A percentile compares a stretch with the other conserved stretches of the same genome.
phyloP scores from a whole-genome alignment of 1,140 invertebrate species.

The Lineus longissimus region DNA sequence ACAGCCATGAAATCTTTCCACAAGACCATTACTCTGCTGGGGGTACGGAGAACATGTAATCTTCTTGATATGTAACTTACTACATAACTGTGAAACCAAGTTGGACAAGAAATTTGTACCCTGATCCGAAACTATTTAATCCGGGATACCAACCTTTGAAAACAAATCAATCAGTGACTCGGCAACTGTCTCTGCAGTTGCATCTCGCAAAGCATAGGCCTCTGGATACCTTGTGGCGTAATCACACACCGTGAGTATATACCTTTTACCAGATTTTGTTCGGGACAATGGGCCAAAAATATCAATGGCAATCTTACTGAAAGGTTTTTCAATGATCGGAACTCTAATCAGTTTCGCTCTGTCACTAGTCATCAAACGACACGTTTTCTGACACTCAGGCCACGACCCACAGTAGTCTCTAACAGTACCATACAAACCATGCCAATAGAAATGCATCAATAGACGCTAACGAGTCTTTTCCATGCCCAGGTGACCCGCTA shows the following conservation, averaged over 20 bases:
- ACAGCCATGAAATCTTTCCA: constrained; percentile 29
- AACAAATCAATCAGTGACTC: constrained; percentile 39
- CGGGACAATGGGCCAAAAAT: constrained; percentile 22
- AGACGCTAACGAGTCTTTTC: too few species aligned
- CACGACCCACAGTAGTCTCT: constrained; percentile 22
- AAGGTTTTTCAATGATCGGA: constrained; percentile 23
- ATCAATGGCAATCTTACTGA: constrained; percentile 27
- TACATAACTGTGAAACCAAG: constrained; percentile 23
- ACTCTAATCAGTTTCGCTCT: constrained; percentile 20
- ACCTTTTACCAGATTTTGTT: too few species aligned
- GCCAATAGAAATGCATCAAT: constrained; percentile 24
- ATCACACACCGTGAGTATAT: constrained; percentile 23
- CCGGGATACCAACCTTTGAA: constrained; percentile 47
- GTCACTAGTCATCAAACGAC: constrained; percentile 13
- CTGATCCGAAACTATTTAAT: constrained; percentile 27
- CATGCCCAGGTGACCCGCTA: too few species aligned
- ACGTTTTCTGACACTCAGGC: constrained; percentile 22
- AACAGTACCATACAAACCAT: constrained; percentile 14
- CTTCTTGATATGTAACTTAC: constrained; percentile 19
- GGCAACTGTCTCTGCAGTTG: constrained; percentile 19
- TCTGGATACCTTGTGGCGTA: constrained; percentile 29
- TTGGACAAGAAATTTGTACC: constrained; percentile 25
- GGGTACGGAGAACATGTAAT: constrained; percentile 28
- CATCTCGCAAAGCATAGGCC: constrained; percentile 16
- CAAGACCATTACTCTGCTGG: constrained; percentile 34